Evolutionary conservation across 2,888 invertebrate species (phyloP).

Genomic region (Dasypolia templi): DNA sequence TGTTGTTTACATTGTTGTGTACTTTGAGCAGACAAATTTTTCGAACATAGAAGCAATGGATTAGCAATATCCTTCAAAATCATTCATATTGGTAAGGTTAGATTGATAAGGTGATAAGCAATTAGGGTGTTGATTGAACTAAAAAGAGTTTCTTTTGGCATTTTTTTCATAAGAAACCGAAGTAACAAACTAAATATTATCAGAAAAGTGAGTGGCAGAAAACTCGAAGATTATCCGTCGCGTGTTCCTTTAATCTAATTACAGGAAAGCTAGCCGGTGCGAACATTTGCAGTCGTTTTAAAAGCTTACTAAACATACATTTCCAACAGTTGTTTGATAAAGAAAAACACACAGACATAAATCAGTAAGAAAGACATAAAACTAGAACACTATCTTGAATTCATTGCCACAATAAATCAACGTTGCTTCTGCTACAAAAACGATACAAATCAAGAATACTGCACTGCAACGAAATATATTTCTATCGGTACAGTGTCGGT

Average conservation of each 20-base stretch:
- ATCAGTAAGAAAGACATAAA: slow-evolving; percentile 20
- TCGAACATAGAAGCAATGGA: too few relatives aligned
- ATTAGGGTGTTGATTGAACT: too few relatives aligned
- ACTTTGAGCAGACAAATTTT: too few relatives aligned
- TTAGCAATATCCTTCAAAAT: too few relatives aligned
- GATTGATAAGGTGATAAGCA: too few relatives aligned
- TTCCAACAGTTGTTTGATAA: slow-evolving; percentile 11
- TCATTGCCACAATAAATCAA: slow-evolving; percentile 51
- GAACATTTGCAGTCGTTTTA: background rate
- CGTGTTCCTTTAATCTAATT: too few relatives aligned
- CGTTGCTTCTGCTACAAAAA: slow-evolving; percentile 32
- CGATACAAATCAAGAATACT: slow-evolving; percentile 50
- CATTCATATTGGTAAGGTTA: too few relatives aligned
- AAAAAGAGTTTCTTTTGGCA: too few relatives aligned
- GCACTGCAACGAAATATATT: slow-evolving; percentile 39
- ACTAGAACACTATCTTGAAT: slow-evolving; percentile 33
- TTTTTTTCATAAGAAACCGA: background rate
- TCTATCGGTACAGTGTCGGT: slow-evolving; percentile 21
- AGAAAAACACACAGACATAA: slow-evolving; percentile 30
- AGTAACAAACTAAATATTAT: background rate
- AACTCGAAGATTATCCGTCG: background rate
- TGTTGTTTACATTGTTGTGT: too few relatives aligned
- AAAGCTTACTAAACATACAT: slow-evolving; percentile 12
- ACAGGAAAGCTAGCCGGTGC: background rate
- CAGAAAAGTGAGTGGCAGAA: background rate